Conservation (phyloP, 2,888 invertebrate genomes). For the Aphrophora alni region DNA sequence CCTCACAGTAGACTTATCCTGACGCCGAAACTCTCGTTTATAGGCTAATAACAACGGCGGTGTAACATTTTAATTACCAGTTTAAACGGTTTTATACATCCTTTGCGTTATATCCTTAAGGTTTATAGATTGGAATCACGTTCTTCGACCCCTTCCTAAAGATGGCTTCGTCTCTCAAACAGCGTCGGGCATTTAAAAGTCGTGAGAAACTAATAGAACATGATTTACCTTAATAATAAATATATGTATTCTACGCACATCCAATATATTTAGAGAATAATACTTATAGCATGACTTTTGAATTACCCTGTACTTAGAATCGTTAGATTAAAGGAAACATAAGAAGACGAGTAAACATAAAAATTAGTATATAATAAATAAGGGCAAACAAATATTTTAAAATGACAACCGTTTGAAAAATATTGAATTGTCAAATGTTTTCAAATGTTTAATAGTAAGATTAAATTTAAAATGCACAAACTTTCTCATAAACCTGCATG, state of each 20-base stretch:
- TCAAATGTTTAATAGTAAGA: too few species aligned
- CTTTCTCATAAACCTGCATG: too few species aligned
- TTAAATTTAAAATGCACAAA: too few species aligned
- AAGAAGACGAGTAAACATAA: too few species aligned
- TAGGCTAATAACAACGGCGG: background rate
- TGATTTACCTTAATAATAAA: background rate
- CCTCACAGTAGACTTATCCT: background rate
- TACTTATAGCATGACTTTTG: too few species aligned
- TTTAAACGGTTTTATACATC: background rate
- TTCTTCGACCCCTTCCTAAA: background rate
- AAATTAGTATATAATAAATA: too few species aligned
- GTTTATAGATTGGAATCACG: background rate
- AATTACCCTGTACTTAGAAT: too few species aligned
- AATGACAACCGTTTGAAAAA: too few species aligned
- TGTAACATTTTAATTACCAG: background rate
- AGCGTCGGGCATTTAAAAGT: background rate
- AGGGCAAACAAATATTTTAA: too few species aligned
- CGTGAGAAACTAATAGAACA: background rate
- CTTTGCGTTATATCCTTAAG: background rate
- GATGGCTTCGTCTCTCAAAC: background rate
- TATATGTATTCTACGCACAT: background rate
- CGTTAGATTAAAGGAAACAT: too few species aligned
- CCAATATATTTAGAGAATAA: too few species aligned
- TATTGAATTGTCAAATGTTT: too few species aligned
- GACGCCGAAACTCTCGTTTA: background rate